These are phyloP conservation scores for Zeugodacus cucurbitae DNA, from an alignment of 1,140 invertebrate species.

Conservation along the genomic window DNA sequence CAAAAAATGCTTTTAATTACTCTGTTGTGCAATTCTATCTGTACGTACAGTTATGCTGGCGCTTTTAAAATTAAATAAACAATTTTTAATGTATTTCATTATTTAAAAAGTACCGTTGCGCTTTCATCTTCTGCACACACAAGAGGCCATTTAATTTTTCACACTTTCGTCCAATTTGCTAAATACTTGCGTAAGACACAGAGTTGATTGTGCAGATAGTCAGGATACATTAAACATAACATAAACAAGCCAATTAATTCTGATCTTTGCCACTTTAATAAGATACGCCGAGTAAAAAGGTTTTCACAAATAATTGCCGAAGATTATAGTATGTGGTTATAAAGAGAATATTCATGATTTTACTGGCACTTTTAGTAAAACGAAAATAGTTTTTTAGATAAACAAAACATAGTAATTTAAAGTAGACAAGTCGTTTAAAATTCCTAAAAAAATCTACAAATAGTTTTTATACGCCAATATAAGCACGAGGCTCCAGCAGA, in stretches of 20 bases:
- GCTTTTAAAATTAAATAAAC: not conserved
- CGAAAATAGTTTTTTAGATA: too few species aligned
- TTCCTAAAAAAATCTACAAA: too few species aligned
- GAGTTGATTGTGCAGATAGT: not conserved
- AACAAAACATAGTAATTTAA: too few species aligned
- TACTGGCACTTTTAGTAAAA: too few species aligned
- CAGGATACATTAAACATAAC: not conserved
- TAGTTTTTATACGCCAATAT: too few species aligned
- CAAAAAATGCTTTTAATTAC: constrained; percentile 16
- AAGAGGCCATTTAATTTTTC: not conserved
- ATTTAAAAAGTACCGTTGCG: not conserved
- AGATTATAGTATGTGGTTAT: too few species aligned
- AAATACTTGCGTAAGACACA: not conserved
- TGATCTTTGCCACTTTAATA: too few species aligned
- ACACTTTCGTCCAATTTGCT: not conserved
- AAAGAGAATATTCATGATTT: too few species aligned
- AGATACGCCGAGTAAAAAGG: too few species aligned
- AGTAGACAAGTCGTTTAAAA: too few species aligned
- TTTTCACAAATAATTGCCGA: too few species aligned
- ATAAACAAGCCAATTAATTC: not conserved
- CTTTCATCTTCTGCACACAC: not conserved
- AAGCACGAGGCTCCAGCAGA: too few species aligned
- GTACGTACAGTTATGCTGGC: not conserved
- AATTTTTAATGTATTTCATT: not conserved
- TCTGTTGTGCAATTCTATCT: not conserved